These are phyloP conservation scores for Carassius carassius DNA, from an alignment of 2,113 vertebrate species.

Conservation along the genomic window DNA sequence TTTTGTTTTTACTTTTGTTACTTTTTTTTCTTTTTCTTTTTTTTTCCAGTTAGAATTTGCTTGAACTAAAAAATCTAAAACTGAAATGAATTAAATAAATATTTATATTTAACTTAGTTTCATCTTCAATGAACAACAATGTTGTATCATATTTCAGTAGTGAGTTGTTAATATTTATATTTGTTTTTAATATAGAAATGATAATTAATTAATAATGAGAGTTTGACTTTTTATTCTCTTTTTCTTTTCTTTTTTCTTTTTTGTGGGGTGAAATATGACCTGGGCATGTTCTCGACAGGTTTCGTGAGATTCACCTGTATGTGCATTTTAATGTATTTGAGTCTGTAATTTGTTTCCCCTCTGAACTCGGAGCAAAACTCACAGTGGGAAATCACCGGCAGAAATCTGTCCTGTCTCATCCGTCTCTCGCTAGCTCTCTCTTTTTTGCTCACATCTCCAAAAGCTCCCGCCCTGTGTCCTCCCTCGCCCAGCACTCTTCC, in stretches of 20 bases:
- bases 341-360: constrained; percentile 47
- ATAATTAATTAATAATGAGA: too few relatives aligned
- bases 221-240: background rate
- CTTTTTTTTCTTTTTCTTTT: too few relatives aligned
- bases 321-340: constrained; percentile 1
- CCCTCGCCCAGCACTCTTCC: constrained; percentile 23
- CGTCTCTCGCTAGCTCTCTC: background rate
- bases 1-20: too few relatives aligned
- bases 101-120: too few relatives aligned
- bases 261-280: background rate
- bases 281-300: background rate
- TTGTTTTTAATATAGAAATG: too few relatives aligned
- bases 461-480: background rate
- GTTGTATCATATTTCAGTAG: too few relatives aligned
- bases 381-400: constrained; percentile 59
- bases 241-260: background rate
- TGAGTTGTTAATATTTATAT: too few relatives aligned
- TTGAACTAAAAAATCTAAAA: too few relatives aligned
- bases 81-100: too few relatives aligned
- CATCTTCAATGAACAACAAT: too few relatives aligned
- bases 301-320: constrained; percentile 42
- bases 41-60: too few relatives aligned
- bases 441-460: constrained; percentile 30
- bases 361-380: constrained; percentile 55
- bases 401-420: background rate